Percentiles rank a stretch among this genome's conserved stretches.
Conservation (phyloP, 2,113 vertebrate species). For the Chlamydotis undulata region DNA sequence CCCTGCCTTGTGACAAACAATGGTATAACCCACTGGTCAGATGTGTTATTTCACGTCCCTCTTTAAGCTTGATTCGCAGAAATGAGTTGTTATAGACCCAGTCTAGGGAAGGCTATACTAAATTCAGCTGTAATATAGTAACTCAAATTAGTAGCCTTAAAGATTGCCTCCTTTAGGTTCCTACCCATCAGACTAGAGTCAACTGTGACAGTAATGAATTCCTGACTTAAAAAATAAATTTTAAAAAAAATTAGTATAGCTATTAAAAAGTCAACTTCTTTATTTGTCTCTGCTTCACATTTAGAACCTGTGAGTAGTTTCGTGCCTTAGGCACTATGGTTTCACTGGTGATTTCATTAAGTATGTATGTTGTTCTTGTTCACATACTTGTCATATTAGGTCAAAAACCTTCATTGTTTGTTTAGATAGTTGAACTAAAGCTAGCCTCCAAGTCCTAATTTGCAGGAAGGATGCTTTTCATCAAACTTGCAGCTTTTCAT, state of each 20-base stretch:
- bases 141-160: not conserved
- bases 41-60: not conserved
- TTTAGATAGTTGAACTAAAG: not conserved
- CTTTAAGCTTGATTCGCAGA: not conserved
- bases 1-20: not conserved
- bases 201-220: not conserved
- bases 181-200: not conserved
- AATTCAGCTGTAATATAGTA: not conserved
- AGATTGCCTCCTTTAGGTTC: not conserved
- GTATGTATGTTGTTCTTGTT: not conserved
- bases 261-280: not conserved
- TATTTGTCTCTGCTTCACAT: not conserved
- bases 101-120: not conserved
- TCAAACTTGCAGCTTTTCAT: not conserved
- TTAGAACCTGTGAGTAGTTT: not conserved
- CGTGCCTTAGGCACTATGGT: not conserved
- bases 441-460: slow-evolving; percentile 7
- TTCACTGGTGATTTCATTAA: slow-evolving; percentile 12
- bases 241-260: not conserved
- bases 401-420: not conserved
- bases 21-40: not conserved
- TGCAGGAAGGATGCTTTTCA: slow-evolving; percentile 34
- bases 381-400: not conserved
- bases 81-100: not conserved
- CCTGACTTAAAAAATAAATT: not conserved